Conservation (phyloP, 2,113 vertebrate species). For the Labeo catla region DNA sequence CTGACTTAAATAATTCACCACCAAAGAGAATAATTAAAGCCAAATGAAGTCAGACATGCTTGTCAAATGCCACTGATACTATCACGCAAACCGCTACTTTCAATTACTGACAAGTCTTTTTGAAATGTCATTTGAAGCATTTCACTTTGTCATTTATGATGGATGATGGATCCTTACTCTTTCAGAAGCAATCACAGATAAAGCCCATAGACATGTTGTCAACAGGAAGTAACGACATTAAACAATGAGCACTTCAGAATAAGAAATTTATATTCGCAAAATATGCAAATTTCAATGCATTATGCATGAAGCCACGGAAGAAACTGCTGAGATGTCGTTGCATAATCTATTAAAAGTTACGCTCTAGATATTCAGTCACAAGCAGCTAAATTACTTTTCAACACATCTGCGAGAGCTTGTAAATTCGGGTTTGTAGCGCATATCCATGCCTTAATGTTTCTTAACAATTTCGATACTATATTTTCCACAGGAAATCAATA, state of each 20-base stretch:
- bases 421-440: background rate
- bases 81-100: background rate
- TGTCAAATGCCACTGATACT: constrained; percentile 24
- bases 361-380: background rate
- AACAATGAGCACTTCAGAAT: constrained; percentile 21
- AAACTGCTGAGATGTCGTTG: constrained; percentile 19
- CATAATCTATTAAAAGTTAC: background rate
- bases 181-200: constrained; percentile 30
- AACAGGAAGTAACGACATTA: constrained; percentile 19
- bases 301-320: constrained; percentile 38
- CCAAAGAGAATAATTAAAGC: background rate
- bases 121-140: constrained; percentile 40
- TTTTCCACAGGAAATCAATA: constrained; percentile 13
- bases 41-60: background rate
- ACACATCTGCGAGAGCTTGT: background rate
- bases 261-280: constrained; percentile 18
- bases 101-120: background rate
- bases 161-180: constrained; percentile 8
- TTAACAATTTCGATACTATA: background rate
- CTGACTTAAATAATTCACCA: background rate
- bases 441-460: background rate
- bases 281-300: constrained; percentile 24
- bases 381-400: constrained; percentile 24
- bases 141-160: constrained; percentile 21
- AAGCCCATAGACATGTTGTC: constrained; percentile 1